These are phyloP conservation scores for Caradrina kadenii DNA, from an alignment of 2,888 invertebrate species.

Conservation along the genomic window DNA sequence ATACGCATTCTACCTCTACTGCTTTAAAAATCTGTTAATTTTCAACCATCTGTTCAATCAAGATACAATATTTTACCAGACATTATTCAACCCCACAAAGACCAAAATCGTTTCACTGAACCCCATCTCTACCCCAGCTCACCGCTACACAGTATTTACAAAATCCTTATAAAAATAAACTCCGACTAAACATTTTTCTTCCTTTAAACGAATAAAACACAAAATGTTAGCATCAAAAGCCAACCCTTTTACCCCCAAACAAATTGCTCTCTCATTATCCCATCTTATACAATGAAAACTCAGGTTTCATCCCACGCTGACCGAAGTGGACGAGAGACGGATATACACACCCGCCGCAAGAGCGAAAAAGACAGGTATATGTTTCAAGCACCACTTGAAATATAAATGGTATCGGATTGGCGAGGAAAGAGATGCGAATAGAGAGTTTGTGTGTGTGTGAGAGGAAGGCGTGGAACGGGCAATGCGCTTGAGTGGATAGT, in stretches of 20 bases:
- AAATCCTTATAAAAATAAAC: slow-evolving; percentile 35
- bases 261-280: slow-evolving; percentile 69
- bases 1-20: no score
- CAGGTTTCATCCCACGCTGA: slow-evolving; percentile 82
- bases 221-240: slow-evolving; percentile 63
- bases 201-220: slow-evolving; percentile 53
- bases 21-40: no score
- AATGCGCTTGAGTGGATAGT: slow-evolving; percentile 67
- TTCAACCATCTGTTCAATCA: no score
- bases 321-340: slow-evolving; percentile 78
- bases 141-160: neutral
- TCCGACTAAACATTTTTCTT: slow-evolving; percentile 46
- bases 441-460: slow-evolving; percentile 49
- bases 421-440: slow-evolving; percentile 69
- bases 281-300: slow-evolving; percentile 80
- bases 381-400: slow-evolving; percentile 81
- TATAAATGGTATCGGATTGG: slow-evolving; percentile 88
- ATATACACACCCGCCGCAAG: slow-evolving; percentile 61
- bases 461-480: slow-evolving; percentile 30
- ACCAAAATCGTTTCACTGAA: neutral
- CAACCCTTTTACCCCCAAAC: slow-evolving; percentile 62
- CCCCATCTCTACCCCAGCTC: neutral
- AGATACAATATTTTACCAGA: neutral
- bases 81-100: neutral
- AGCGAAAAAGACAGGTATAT: slow-evolving; percentile 73